Evolutionary conservation across 2,888 invertebrate genomes (phyloP).

Genomic region (Penaeus monodon): DNA sequence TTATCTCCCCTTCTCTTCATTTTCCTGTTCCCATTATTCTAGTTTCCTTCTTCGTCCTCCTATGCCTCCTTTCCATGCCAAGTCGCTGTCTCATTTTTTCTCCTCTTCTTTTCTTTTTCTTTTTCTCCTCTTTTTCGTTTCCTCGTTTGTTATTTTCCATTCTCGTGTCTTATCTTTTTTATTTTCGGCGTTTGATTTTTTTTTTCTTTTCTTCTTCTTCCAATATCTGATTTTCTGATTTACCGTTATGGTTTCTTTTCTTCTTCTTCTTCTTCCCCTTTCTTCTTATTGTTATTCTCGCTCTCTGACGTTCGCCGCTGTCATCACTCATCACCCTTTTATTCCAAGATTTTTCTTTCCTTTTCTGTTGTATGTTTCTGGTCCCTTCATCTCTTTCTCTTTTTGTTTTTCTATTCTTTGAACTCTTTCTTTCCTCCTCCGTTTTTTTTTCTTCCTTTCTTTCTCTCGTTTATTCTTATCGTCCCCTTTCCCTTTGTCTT

Average conservation of each 20-base stretch:
- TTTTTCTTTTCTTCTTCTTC: slow-evolving; percentile 6
- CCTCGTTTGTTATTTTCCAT: neutral
- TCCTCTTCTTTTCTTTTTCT: neutral
- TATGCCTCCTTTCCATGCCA: too few species aligned
- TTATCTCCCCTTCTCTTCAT: too few species aligned
- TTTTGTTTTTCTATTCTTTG: neutral
- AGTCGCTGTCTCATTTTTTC: too few species aligned
- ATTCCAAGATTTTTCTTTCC: too few species aligned
- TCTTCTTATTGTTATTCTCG: neutral
- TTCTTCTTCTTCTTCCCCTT: neutral
- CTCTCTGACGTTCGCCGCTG: too few species aligned
- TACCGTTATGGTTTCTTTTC: neutral
- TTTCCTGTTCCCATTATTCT: too few species aligned
- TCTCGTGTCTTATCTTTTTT: too few species aligned
- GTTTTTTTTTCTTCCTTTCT: neutral
- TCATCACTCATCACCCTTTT: neutral
- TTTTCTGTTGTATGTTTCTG: neutral
- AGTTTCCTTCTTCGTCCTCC: too few species aligned
- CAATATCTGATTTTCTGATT: slow-evolving; percentile 4
- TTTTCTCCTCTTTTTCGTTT: neutral
- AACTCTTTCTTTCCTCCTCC: neutral
- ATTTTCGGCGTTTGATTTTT: too few species aligned
- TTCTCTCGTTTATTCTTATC: neutral
- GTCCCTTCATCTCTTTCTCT: slow-evolving; percentile 1
- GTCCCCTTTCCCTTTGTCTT: neutral